These are phyloP conservation scores for Theristicus caerulescens DNA, from an alignment of 2,113 vertebrate genomes.

Conservation along the genomic window DNA sequence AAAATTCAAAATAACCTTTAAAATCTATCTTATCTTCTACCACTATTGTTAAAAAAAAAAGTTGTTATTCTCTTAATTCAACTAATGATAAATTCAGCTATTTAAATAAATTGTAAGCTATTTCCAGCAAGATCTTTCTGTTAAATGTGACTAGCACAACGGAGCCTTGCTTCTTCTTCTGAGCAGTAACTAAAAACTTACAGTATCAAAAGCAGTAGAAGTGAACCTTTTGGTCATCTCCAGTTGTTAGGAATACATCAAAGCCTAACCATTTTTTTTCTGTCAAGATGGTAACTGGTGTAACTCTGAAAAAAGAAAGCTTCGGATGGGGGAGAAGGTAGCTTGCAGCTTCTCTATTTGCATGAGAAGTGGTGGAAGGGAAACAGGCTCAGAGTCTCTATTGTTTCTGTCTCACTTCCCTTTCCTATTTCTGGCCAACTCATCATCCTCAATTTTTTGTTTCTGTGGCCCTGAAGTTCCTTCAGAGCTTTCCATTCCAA, in stretches of 20 bases:
- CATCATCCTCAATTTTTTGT: neutral
- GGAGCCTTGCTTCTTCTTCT: neutral
- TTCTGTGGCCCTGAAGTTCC: neutral
- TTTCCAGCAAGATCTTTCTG: neutral
- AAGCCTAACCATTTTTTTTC: neutral
- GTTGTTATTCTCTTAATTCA: neutral
- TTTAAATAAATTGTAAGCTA: neutral
- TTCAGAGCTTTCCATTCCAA: neutral
- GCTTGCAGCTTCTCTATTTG: neutral
- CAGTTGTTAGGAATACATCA: neutral
- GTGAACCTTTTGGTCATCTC: neutral
- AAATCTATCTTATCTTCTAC: neutral
- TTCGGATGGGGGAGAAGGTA: neutral
- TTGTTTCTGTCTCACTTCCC: neutral
- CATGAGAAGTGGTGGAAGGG: neutral
- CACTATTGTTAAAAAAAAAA: neutral
- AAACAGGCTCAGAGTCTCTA: rapidly evolving
- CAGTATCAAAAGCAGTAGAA: neutral
- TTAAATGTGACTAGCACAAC: neutral
- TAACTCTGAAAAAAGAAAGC: neutral
- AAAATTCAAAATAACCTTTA: neutral
- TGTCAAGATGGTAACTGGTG: neutral
- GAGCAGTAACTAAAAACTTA: neutral
- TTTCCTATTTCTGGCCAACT: neutral
- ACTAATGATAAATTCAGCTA: neutral